Evolutionary conservation across 2,888 invertebrate genomes (phyloP), one percentile per base, ranked within the genome.

Genomic region (Tolmerus cingulatus): DNA sequence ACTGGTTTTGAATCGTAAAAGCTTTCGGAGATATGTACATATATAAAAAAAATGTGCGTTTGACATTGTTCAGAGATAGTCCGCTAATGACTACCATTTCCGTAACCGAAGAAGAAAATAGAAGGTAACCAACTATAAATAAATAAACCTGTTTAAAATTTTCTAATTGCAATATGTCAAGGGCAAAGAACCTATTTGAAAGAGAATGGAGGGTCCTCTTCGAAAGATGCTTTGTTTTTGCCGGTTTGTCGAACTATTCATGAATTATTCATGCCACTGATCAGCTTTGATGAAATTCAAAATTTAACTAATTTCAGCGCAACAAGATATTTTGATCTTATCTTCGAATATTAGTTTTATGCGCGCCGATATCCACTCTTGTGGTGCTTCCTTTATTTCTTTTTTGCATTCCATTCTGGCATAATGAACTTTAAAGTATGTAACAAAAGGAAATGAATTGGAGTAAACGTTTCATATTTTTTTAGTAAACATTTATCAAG

Each of bases 131-230:
- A 79, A 23, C 66, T 66, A 66, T 66, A 76, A 76, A 76, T 76
- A 76, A 76, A 34, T 37, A 76, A 76, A 76, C 76, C 76, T 76
- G 76, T 76, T 76, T 30, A n/a, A 34, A 76, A 76, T 76, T 51
- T 79, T 51, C 46, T 79, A 46, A 79, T 79, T 79, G 79, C 79
- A 79, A 79, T 79, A 79, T 79, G 79, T 79, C 79, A 79, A 79
- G 79, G 79, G 79, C 51, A 79, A 46, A 51, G 51, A 79, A 51
- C 51, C 27, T 51, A 79, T 51, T 27, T 14, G 46, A 51, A 79
- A 27, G 27, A 51, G 51, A 46, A 79, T 51, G 51, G 51, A 79
- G 46, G 46, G 43, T 23, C 19, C 27, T 66, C 66, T 23, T 66
- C 66, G 66, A 27, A 66, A 66, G 66, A 66, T 23, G 66, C 66